Conservation (phyloP, 2,113 vertebrate species). For the Brachionichthys hirsutus region DNA sequence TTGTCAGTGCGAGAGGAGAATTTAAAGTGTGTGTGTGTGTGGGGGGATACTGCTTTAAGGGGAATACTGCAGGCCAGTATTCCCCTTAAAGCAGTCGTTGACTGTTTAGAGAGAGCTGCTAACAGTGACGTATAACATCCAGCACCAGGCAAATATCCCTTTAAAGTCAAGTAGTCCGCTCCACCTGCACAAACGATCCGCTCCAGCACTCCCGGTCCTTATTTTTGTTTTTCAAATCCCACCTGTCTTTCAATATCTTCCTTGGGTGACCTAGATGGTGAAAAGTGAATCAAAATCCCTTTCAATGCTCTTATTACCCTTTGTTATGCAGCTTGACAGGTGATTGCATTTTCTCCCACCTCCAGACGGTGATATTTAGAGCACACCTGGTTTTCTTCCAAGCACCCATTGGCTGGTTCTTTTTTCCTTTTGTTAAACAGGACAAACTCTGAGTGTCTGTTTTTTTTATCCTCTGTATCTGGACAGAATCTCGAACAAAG, state of each 20-base stretch:
- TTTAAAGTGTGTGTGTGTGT: no score
- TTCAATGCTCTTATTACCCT: constrained; percentile 43
- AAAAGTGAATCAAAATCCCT: constrained; percentile 52
- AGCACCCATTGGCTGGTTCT: neutral
- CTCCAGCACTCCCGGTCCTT: neutral
- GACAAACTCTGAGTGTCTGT: constrained; percentile 11
- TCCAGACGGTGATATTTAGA: constrained; percentile 48
- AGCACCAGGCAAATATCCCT: no score
- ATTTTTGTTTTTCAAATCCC: constrained; percentile 14
- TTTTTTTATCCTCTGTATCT: neutral
- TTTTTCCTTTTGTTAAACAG: constrained; percentile 1
- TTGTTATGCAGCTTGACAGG: constrained; percentile 37
- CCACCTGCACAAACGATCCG: constrained; percentile 6
- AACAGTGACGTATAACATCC: no score
- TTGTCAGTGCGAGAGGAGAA: no score
- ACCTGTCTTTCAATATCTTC: constrained; percentile 37
- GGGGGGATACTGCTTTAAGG: no score
- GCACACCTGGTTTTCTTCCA: constrained; percentile 20
- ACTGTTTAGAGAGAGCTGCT: no score
- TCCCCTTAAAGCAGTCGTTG: no score
- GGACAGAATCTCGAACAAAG: constrained; percentile 9
- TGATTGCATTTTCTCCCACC: constrained; percentile 30
- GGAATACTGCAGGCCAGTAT: no score
- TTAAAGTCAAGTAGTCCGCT: no score
- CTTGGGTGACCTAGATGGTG: constrained; percentile 65